Evolutionary conservation across 1,140 invertebrate species (phyloP).

Genomic region (Drosophila baimaii): DNA sequence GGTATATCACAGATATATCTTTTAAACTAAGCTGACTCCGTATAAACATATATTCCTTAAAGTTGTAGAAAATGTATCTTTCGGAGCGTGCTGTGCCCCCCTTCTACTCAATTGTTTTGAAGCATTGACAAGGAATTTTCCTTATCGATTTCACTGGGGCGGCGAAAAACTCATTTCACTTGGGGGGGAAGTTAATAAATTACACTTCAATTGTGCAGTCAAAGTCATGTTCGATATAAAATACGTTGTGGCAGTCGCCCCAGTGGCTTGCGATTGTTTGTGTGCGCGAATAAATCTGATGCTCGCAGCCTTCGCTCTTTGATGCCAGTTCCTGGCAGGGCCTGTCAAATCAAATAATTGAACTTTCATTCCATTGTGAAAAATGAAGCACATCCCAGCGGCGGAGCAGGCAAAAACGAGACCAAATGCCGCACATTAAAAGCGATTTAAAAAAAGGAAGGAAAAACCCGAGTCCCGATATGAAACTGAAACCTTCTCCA

Average conservation of each 20-base stretch:
- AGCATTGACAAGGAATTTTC: constrained; percentile 5
- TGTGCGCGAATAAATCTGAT: constrained; percentile 37
- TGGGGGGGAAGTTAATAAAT: constrained; percentile 65
- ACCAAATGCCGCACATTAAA: constrained; percentile 76
- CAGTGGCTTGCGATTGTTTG: constrained; percentile 22
- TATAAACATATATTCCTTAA: not conserved
- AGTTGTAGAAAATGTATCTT: not conserved
- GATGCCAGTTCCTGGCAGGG: constrained; percentile 49
- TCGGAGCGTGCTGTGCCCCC: not conserved
- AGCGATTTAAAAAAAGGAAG: constrained; percentile 56
- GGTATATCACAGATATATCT: too few relatives aligned
- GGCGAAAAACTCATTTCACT: constrained; percentile 46
- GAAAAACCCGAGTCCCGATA: constrained; percentile 31
- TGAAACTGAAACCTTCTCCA: constrained; percentile 52
- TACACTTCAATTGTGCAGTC: constrained; percentile 74
- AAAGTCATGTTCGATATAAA: constrained; percentile 64
- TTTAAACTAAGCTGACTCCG: not conserved
- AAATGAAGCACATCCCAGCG: constrained; percentile 62
- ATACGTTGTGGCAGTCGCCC: constrained; percentile 47
- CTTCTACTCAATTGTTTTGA: not conserved
- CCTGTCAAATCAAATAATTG: constrained; percentile 81
- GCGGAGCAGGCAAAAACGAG: constrained; percentile 31
- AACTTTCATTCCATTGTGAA: constrained; percentile 80
- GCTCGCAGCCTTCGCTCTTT: constrained; percentile 46
- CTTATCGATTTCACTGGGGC: constrained; percentile 34